These are phyloP conservation scores for Polietes domitor DNA, from an alignment of 2,888 invertebrate genomes.

Conservation along the genomic window DNA sequence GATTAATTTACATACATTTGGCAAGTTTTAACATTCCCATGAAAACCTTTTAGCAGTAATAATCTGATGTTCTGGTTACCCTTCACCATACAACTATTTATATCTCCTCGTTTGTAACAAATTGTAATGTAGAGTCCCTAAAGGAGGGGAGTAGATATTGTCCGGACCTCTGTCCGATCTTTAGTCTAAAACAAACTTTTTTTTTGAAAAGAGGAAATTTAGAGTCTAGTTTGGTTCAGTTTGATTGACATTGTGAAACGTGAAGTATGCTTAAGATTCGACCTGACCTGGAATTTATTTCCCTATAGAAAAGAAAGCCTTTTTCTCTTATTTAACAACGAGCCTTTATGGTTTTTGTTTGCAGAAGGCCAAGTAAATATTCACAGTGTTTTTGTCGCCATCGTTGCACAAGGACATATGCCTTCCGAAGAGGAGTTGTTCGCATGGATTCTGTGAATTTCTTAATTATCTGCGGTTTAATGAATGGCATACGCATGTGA, in stretches of 20 bases:
- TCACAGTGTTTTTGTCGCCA: background rate
- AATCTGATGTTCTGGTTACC: background rate
- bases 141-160: too few relatives aligned
- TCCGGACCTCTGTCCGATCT: too few relatives aligned
- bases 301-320: background rate
- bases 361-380: conserved; percentile 1
- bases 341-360: background rate
- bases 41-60: background rate
- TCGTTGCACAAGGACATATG: background rate
- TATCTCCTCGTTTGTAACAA: background rate
- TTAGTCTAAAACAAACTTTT: too few relatives aligned
- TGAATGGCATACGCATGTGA: conserved; percentile 1
- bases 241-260: too few relatives aligned
- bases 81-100: too few relatives aligned
- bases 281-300: too few relatives aligned
- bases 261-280: too few relatives aligned
- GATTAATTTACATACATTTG: conserved; percentile 50
- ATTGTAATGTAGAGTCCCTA: too few relatives aligned
- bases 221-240: too few relatives aligned
- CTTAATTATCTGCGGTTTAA: conserved; percentile 54
- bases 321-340: background rate
- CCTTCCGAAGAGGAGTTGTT: background rate
- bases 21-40: background rate
- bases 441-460: conserved; percentile 9
- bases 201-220: too few relatives aligned